Conservation (phyloP, 2,797 vertebrate species). For the Crypturellus tataupa region DNA sequence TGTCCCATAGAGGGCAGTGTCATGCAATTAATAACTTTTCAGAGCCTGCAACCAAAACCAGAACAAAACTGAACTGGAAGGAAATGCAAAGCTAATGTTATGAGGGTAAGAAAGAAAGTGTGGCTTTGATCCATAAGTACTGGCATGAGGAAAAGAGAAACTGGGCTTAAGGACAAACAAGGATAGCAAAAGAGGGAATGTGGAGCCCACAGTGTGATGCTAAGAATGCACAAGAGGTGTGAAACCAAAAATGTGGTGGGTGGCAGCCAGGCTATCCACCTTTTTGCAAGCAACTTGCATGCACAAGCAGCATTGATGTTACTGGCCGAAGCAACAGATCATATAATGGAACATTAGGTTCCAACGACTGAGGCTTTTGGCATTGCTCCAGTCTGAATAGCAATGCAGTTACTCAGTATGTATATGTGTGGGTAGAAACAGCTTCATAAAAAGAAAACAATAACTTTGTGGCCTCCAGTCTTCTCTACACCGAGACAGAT, state of each 20-base stretch:
- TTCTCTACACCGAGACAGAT: not conserved
- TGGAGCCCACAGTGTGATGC: not conserved
- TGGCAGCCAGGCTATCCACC: not conserved
- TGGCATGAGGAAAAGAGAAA: not conserved
- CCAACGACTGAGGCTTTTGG: not conserved
- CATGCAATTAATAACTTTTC: constrained; percentile 21
- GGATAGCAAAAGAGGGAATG: not conserved
- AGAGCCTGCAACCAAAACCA: not conserved
- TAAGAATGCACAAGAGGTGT: not conserved
- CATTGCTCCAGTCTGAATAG: not conserved
- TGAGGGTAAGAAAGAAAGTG: not conserved
- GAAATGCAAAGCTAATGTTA: not conserved
- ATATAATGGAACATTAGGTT: not conserved
- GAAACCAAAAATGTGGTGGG: not conserved
- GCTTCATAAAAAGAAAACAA: not conserved
- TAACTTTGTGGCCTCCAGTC: not conserved
- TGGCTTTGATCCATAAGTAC: not conserved
- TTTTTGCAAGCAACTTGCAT: not conserved
- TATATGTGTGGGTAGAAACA: not conserved
- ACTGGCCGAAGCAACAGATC: not conserved
- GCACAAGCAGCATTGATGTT: not conserved
- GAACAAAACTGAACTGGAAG: not conserved
- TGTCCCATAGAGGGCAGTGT: constrained; percentile 42
- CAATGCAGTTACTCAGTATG: too few relatives aligned
- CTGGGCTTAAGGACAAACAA: not conserved